Evolutionary conservation across 2,888 invertebrate species (phyloP), one percentile per base, ranked within the genome.

Genomic region (Drosophila prostipennis): DNA sequence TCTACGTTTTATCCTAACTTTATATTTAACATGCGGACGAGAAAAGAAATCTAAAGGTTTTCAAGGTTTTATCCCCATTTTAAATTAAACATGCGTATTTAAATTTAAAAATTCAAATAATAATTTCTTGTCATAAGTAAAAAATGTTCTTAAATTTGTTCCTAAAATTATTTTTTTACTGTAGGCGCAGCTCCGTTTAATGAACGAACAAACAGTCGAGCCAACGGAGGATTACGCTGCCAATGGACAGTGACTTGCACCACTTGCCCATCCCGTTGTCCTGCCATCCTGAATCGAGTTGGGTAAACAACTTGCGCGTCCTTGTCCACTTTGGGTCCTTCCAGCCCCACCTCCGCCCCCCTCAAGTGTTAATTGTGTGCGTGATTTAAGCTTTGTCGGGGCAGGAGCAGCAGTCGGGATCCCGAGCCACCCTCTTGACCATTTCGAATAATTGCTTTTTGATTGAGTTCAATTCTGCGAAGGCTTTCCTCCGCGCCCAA

Each of bases 391-490:
- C 74, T 75, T 74, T 67, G 45, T 49, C 51, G 26, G 65, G 32
- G 46, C 32, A 32, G 46, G 26, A 8, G 45, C 16, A 14, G 14
- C 29, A 16, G 42, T 26, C 10, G 32, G 57, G 14, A 34, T 43
- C 43, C 37, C n/a, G n/a, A n/a, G 45, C 58, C 57, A 58, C 54
- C 73, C 51, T 55, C 53, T 57, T 64, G 54, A 46, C 59, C 77
- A 72, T 65, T 79, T 76, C 74, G 76, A 87, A 88, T 89, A 89
- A 89, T 89, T 89, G 87, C 89, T 90, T 89, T 89, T 89, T 89
- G 87, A 89, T 90, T 87, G 81, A 79, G 89, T 89, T 89, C 69
- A 72, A 79, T 74, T 71, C 74, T 53, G 69, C 71, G 51, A 65
- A 58, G 60, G 68, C 77, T 32, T 68, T 69, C 76, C 52, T 56